These are phyloP conservation scores for Lutjanus erythropterus DNA, from an alignment of 2,113 vertebrate genomes.

Conservation along the genomic window DNA sequence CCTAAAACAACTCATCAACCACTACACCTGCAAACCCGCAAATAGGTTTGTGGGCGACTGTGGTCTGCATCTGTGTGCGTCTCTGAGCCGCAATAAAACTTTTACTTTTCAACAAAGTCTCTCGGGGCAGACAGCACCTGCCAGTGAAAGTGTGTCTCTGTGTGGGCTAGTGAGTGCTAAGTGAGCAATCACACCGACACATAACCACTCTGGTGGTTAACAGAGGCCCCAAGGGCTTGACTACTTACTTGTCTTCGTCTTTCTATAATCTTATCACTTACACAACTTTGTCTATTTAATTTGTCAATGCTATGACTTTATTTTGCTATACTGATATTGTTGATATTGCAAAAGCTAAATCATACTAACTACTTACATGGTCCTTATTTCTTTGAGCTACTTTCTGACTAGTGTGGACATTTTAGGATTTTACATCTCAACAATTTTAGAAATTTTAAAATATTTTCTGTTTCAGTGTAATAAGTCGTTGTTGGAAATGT, in stretches of 20 bases:
- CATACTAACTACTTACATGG: not conserved
- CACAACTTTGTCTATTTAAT: not conserved
- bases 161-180: slow-evolving; percentile 38
- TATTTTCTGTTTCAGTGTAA: not conserved
- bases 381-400: too few species aligned
- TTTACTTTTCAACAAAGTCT: slow-evolving; percentile 34
- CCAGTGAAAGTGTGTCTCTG: slow-evolving; percentile 52
- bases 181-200: slow-evolving; percentile 31
- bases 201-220: slow-evolving; percentile 22
- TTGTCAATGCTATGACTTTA: not conserved
- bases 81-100: slow-evolving; percentile 31
- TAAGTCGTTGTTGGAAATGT: not conserved
- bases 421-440: not conserved
- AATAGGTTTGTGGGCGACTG: slow-evolving; percentile 20
- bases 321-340: not conserved
- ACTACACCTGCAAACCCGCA: slow-evolving; percentile 52
- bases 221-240: not conserved
- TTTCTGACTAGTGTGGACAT: not conserved
- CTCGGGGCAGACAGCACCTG: slow-evolving; percentile 33
- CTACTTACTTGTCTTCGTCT: not conserved
- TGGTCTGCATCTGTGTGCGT: slow-evolving; percentile 10
- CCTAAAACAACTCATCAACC: slow-evolving; percentile 23
- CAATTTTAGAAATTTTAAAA: not conserved
- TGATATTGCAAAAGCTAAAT: not conserved
- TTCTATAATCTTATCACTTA: not conserved